These are phyloP conservation scores for Synodontis membranacea DNA, from an alignment of 2,113 vertebrate genomes.

Conservation along the genomic window DNA sequence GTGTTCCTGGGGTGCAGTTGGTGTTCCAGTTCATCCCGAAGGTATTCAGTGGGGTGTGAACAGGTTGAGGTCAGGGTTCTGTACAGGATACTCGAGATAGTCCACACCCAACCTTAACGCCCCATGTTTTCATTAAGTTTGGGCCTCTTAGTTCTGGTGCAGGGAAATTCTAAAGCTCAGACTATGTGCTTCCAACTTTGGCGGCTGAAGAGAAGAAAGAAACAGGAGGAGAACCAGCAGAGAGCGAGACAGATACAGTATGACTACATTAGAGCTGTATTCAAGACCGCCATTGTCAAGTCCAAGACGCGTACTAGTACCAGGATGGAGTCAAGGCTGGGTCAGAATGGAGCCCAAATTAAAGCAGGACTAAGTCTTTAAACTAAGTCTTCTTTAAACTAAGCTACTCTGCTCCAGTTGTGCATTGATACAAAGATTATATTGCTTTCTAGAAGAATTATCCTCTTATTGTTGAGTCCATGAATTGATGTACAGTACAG, in stretches of 20 bases:
- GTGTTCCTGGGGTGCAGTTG: not conserved
- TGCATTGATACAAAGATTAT: not conserved
- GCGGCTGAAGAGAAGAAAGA: too few relatives aligned
- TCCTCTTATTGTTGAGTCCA: not conserved
- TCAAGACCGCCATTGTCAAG: not conserved
- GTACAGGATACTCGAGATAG: not conserved
- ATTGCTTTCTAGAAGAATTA: not conserved
- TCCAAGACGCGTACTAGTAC: not conserved
- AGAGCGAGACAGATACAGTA: too few relatives aligned
- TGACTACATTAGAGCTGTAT: not conserved
- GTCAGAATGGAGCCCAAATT: not conserved
- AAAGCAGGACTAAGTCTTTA: not conserved
- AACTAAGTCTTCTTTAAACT: not conserved
- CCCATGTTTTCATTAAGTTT: not conserved
- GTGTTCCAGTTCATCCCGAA: not conserved
- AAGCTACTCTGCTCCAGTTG: not conserved
- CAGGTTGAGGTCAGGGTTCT: not conserved
- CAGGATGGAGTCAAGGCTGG: too few relatives aligned
- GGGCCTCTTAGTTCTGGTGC: not conserved
- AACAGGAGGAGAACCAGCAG: not conserved
- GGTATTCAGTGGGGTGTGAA: not conserved
- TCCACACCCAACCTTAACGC: not conserved
- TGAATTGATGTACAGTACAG: not conserved
- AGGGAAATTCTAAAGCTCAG: not conserved
- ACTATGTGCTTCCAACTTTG: too few relatives aligned